phyloP scores from a whole-genome alignment of 2,888 invertebrate species.

The Embidobia sp. region DNA sequence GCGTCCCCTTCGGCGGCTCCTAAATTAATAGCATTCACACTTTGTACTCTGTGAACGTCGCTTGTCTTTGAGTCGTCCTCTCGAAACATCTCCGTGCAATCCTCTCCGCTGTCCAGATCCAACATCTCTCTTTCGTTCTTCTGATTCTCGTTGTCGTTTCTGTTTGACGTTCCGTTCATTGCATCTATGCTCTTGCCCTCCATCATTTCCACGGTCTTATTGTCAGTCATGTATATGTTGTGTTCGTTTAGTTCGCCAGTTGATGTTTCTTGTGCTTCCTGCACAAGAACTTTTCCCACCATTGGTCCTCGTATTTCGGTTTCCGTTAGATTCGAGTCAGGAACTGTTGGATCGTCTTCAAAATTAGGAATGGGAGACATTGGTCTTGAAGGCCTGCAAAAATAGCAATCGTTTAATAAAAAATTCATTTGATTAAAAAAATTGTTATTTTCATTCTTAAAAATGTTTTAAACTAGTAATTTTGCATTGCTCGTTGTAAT shows the following conservation, averaged over 20 bases:
- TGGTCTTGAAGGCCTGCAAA: conserved; percentile 85
- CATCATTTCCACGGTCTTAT: conserved; percentile 76
- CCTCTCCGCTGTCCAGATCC: conserved; percentile 69
- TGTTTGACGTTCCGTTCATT: conserved; percentile 65
- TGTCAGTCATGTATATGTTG: conserved; percentile 72
- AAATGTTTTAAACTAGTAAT: too few species aligned
- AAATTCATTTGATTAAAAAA: background rate
- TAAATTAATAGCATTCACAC: conserved; percentile 76
- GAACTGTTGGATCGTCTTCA: conserved; percentile 77
- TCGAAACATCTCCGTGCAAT: conserved; percentile 67
- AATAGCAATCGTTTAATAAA: background rate
- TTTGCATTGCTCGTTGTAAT: too few species aligned
- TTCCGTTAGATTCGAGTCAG: conserved; percentile 55
- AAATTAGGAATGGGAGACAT: conserved; percentile 89
- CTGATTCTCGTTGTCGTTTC: conserved; percentile 72
- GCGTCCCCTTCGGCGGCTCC: conserved; percentile 80
- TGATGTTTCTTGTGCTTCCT: conserved; percentile 65
- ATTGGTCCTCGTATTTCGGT: too few species aligned
- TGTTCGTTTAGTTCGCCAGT: conserved; percentile 68
- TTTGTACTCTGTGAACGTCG: conserved; percentile 77
- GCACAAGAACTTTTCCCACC: conserved; percentile 14
- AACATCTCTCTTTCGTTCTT: conserved; percentile 67
- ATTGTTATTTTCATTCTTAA: too few species aligned
- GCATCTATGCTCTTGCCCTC: conserved; percentile 76
- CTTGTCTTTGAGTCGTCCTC: conserved; percentile 68